A percentile compares a stretch with the other conserved stretches of the same genome.
phyloP scores from a whole-genome alignment of 2,888 invertebrate genomes.

The Biston stratarius region DNA sequence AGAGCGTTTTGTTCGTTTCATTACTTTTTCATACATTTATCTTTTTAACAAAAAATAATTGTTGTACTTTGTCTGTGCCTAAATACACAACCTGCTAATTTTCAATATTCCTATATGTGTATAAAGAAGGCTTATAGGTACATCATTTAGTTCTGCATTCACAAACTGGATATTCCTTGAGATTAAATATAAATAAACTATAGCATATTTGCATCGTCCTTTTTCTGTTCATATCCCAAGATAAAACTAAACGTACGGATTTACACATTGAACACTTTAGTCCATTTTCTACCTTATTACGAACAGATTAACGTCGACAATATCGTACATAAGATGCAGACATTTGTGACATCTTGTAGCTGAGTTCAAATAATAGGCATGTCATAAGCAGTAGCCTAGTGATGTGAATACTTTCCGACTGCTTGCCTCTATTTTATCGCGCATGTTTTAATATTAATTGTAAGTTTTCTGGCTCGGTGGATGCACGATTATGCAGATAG shows the following conservation, averaged over 20 bases:
- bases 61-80: too few relatives aligned
- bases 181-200: neutral
- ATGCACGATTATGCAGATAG: slow-evolving; percentile 31
- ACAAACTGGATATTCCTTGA: too few relatives aligned
- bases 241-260: slow-evolving; percentile 7
- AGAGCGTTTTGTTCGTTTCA: too few relatives aligned
- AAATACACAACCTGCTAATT: too few relatives aligned
- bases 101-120: too few relatives aligned
- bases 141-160: too few relatives aligned
- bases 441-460: slow-evolving; percentile 85
- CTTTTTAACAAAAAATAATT: too few relatives aligned
- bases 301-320: neutral
- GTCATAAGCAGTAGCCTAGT: slow-evolving; percentile 77
- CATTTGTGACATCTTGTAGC: slow-evolving; percentile 52
- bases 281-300: slow-evolving; percentile 5
- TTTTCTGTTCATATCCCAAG: slow-evolving; percentile 9
- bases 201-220: slow-evolving; percentile 15
- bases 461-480: slow-evolving; percentile 76
- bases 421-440: slow-evolving; percentile 80
- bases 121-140: neutral
- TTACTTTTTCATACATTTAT: too few relatives aligned
- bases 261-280: slow-evolving; percentile 12
- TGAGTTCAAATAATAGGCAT: slow-evolving; percentile 73
- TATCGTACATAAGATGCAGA: slow-evolving; percentile 6
- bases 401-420: slow-evolving; percentile 81